These are phyloP conservation scores for Hylaeus volcanicus DNA, from an alignment of 1,140 invertebrate species.

Conservation along the genomic window DNA sequence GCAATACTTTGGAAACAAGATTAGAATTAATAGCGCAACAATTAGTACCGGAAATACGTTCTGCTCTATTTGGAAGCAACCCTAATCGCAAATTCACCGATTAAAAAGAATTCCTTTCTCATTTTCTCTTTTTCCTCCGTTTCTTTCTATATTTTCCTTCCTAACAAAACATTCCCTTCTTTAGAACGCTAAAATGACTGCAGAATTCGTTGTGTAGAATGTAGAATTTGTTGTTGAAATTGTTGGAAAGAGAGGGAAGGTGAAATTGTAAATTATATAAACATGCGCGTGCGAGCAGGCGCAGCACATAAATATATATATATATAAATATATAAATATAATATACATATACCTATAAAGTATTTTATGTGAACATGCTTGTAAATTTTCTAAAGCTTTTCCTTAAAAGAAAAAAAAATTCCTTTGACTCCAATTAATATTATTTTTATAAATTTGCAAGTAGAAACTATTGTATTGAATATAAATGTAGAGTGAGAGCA, in stretches of 20 bases:
- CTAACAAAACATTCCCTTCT: slow-evolving; percentile 39
- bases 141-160: slow-evolving; percentile 31
- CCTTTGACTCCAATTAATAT: slow-evolving; percentile 1
- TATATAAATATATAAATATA: not conserved
- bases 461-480: not conserved
- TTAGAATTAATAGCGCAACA: slow-evolving; percentile 96
- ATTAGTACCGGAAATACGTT: slow-evolving; percentile 95
- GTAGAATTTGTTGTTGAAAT: slow-evolving; percentile 34
- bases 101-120: slow-evolving; percentile 82
- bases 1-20: slow-evolving; percentile 96
- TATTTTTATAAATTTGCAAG: not conserved
- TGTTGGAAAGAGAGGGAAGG: slow-evolving; percentile 35
- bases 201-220: slow-evolving; percentile 35
- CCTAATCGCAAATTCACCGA: slow-evolving; percentile 98
- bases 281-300: slow-evolving; percentile 18
- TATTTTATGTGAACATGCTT: slow-evolving; percentile 35
- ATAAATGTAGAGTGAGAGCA: not conserved
- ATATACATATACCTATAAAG: slow-evolving; percentile 30
- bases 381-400: slow-evolving; percentile 10
- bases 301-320: not conserved
- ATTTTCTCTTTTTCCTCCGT: slow-evolving; percentile 34
- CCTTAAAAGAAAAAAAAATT: slow-evolving; percentile 16
- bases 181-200: slow-evolving; percentile 19
- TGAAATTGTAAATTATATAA: slow-evolving; percentile 47
- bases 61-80: slow-evolving; percentile 96